Base-by-base conservation (phyloP, 2,113 vertebrate genomes). In the Syngnathoides biaculeatus region DNA sequence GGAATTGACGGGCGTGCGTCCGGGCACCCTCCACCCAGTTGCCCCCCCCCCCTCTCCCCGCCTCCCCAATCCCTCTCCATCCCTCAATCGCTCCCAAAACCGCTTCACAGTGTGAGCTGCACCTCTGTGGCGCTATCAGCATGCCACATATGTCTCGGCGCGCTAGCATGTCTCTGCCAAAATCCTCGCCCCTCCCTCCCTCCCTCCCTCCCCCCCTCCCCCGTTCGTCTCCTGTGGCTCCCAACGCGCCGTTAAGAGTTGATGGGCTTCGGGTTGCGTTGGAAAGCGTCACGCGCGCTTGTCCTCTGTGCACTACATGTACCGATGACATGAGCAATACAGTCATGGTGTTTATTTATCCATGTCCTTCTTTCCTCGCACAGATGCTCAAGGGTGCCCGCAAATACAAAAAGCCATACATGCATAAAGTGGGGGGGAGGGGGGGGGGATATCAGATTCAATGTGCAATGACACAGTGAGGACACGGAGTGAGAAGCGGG, bases 251-350 rank as follows among this genome's bases (percentile, higher is more conserved):
- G 78, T 85, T 84, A 85, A 78, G 83, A 80, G 83, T 86, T 85
- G 85, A 84, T 78, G 77, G 77, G 83, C 72, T 79, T 84, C 82
- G 72, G 68, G 75, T 72, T 82, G 79, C 79, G 73, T 73, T 80
- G 75, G 85, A 81, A 27, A 81, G 79, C 75, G 76, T 72, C 73
- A 71, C 65, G 67, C 67, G 67, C 72, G 69, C 72, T 73, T 17
- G 19, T 82, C 64, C 11, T 55, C 81, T 80, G 78, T 79, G 78
- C 84, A 72, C 78, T 87, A 83, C 64, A 64, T 67, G 71, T 87
- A 82, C 81, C 84, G 86, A 90, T 90, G 85, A 87, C 85, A 90
- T 84, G 81, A 87, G 85, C 82, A 84, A 87, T 84, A 86, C 83
- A 81, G 74, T 69, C 64, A 81, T 78, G 78, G 83, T 88, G 83